Evolutionary conservation across 1,140 invertebrate genomes (phyloP).

Genomic region (Leptonema lineaticorne): DNA sequence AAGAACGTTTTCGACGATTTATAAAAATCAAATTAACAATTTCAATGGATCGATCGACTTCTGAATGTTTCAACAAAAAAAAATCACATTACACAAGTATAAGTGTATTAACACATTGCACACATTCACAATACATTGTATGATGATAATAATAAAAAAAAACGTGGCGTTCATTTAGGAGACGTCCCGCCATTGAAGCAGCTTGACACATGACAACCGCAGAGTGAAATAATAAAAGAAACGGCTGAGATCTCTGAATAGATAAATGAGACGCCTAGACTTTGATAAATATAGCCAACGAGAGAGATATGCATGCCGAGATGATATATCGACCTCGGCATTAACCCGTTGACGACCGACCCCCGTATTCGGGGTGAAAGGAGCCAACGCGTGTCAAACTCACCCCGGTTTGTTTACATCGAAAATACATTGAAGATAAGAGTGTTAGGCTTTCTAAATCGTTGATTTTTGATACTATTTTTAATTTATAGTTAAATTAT

Average conservation of each 20-base stretch:
- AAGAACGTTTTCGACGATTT: no score
- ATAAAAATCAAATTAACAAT: no score
- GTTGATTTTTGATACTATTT: no score
- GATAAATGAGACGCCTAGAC: slow-evolving; percentile 32
- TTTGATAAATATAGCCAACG: slow-evolving; percentile 33
- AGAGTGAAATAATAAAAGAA: slow-evolving; percentile 40
- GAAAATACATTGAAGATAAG: no score
- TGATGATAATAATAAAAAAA: slow-evolving; percentile 22
- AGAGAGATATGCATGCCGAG: slow-evolving; percentile 27
- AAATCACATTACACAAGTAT: no score
- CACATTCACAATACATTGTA: no score
- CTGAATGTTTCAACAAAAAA: no score
- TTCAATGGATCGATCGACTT: no score
- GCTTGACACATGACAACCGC: slow-evolving; percentile 37
- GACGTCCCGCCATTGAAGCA: slow-evolving; percentile 33
- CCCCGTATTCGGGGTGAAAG: background rate
- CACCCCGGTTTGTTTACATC: no score
- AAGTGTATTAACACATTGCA: no score
- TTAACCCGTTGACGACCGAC: slow-evolving; percentile 13
- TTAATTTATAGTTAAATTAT: no score
- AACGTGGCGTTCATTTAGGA: slow-evolving; percentile 31
- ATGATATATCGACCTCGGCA: slow-evolving; percentile 29
- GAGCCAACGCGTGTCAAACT: background rate
- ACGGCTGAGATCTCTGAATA: slow-evolving; percentile 35
- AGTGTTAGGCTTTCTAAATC: no score